Base-by-base conservation (phyloP, 2,797 vertebrate genomes). In the Myotis findleyi region DNA sequence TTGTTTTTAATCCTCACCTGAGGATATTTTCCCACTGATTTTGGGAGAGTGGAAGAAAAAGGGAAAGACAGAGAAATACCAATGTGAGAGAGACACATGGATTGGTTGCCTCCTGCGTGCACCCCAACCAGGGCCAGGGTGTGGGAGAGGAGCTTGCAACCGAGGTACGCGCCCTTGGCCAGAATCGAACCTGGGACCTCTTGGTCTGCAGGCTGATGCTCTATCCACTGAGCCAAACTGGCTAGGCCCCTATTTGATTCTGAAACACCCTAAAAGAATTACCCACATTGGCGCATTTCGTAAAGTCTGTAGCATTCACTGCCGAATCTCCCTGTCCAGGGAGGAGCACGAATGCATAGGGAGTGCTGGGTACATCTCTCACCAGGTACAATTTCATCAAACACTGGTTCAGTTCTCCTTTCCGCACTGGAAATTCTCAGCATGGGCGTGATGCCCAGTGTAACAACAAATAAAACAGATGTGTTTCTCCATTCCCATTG, bases 381-480 rank as follows among this genome's bases (percentile, higher is more conserved):
- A 93, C 93, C 94, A 83, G 86, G 91, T 33, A 95, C 92, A 91
- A 86, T 93, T 95, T 96, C 87, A 90, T 83, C 97, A 97, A 97
- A 97, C 97, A 76, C 80, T 62, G 87, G 96, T 97, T 97, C 97
- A 97, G 41, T 97, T 92, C 85, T 97, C 93, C 95, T 94, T 96
- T 96, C 91, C 30, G 84, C 93, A 88, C 95, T 98, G 98, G 97
- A 98, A 98, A 98, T 97, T 97, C 98, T 97, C 98, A 97, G 92
- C 83, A 93, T 0, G 93, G 98, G 98, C 98, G 98, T 94, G 90
- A 88, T 98, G 98, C 98, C 98, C 98, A 98, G 89, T 89, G 94
- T 97, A 98, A 98, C 97, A 98, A 97, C 97, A 98, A 97, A 98
- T 97, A 98, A 98, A 98, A 93, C 98, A 98, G 98, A 98, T 97